phyloP scores from a whole-genome alignment of 2,113 vertebrate species.

The Anoura caudifer region DNA sequence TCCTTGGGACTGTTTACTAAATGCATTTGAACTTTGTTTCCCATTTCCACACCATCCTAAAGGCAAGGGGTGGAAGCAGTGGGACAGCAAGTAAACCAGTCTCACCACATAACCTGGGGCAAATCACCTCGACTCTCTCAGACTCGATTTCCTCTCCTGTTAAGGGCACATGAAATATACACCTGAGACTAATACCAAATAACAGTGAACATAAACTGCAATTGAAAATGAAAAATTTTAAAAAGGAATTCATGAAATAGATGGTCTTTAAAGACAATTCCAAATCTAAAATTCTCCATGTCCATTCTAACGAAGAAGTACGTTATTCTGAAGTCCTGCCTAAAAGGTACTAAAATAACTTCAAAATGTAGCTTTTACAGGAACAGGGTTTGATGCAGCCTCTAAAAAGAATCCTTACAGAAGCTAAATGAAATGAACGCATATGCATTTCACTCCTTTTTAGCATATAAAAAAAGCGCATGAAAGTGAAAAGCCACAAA shows the following conservation, averaged over 20 bases:
- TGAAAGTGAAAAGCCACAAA: conserved; percentile 20
- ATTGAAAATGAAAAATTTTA: not conserved
- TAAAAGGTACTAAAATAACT: not conserved
- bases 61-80: not conserved
- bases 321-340: not conserved
- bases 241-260: not conserved
- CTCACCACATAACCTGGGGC: not conserved
- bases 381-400: not conserved
- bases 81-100: not conserved
- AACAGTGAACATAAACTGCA: not conserved
- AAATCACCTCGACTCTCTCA: not conserved
- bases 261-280: not conserved
- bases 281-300: not conserved
- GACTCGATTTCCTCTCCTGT: not conserved
- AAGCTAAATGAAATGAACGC: not conserved
- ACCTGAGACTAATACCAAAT: not conserved
- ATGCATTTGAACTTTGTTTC: not conserved
- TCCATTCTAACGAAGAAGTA: not conserved
- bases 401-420: not conserved
- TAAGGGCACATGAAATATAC: not conserved
- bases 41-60: not conserved
- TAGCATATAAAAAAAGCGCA: conserved; percentile 7
- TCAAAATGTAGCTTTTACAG: not conserved
- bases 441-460: not conserved
- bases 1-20: not conserved